Base-by-base conservation (phyloP, 2,888 invertebrate genomes). In the Drosophila picticornis region DNA sequence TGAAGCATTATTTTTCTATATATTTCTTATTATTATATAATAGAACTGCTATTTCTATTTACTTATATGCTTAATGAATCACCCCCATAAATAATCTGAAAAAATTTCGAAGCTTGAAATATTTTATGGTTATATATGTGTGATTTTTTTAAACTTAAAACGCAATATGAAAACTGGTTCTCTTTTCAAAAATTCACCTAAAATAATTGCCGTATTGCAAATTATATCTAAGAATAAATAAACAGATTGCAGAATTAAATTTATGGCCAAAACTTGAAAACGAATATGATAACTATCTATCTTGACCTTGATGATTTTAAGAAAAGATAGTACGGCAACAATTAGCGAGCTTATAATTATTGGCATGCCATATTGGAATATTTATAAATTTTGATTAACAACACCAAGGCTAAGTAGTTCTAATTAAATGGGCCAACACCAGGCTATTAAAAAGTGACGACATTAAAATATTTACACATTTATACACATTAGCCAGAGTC, bases 381-480 rank as follows among this genome's bases (percentile, higher is more conserved):
- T 43, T 31, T 58, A 56, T 63, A 57, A 68, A 68, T 69, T 55
- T 64, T 80, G 57, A 68, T 68, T 56, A 75, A 65, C 59, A 65
- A 46, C 29, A 5, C 29, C 64, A 52, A 46, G 25, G 68, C 68
- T 34, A 50, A 31, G 60, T 62, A 34, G 67, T 68, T 83, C 67
- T 85, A 71, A 72, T 71, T 77, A 85, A 80, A 80, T 81, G 79
- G 75, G 72, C 81, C 81, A 86, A 81, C 73, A 25, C 11, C 29
- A 46, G 22, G 22, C 62, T 56, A 43, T 38, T 56, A 57, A 67
- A 63, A 56, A 50, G 38, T 53, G 40, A 61, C 48, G 55, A 25
- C 31, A 25, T 32, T 34, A 55, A 57, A 56, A 60, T 61, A 63
- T 65, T 52, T 43, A 16, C 31, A 63, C 62, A 58, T 58, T 53